Base-by-base conservation (phyloP, 2,797 vertebrate species). In the Anableps anableps region DNA sequence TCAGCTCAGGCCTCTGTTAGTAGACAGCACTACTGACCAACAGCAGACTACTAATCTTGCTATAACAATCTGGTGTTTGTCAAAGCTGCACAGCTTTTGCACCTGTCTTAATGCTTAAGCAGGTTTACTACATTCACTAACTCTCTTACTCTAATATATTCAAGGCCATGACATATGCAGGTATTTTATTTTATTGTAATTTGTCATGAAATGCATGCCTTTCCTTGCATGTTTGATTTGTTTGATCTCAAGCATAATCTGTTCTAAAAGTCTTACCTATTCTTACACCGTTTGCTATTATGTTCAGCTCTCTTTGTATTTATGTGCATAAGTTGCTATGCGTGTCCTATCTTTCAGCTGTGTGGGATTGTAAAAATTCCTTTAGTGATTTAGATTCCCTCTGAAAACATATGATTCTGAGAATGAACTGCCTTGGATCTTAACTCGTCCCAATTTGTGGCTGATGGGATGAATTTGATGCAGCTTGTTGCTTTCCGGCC, bases 401-500 rank as follows among this genome's bases (percentile, higher is more conserved):
- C 50, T 77, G 82, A 83, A 89, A 88, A 75, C 10, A 72, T 77
- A 60, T 76, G 75, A 84, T 90, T 92, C 86, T 41, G 58, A 86
- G 90, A 90, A 89, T 78, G 80, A 55, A 0, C 62, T 86, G 23
- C 41, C 64, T 17, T 83, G 82, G 83, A 86, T 89, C 83, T 93
- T 86, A 48, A 70, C 78, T 79, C 34, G 4, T 77, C 80, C 78
- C 80, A 76, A 77, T 86, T 81, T 85, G 76, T 64, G 85, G 85
- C 80, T 50, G 88, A 86, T 78, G 82, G 87, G 84, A 89, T 80
- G 77, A 88, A 86, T 85, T 88, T 86, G 88, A 90, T 89, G 85
- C 74, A 80, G 91, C 82, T 89, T 88, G 87, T 91, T 88, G 86
- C 83, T 85, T 92, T 87, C 87, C 16, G 21, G 84, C 90, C 91